These are phyloP conservation scores for Mystacornis crossleyi DNA, from an alignment of 2,113 vertebrate genomes.

Conservation along the genomic window DNA sequence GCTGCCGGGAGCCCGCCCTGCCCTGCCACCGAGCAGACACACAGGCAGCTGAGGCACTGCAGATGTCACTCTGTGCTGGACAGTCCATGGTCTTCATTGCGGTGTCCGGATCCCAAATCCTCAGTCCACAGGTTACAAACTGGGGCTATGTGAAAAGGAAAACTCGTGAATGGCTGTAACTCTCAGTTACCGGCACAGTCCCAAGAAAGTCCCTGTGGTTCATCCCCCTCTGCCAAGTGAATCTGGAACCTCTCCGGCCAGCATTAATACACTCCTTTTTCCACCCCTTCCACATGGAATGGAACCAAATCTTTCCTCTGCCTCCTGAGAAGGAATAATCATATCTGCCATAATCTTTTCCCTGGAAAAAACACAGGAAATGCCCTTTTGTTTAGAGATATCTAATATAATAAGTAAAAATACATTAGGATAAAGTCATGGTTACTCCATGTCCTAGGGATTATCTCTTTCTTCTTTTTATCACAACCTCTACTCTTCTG, in stretches of 20 bases:
- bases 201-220: background rate
- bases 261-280: background rate
- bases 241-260: background rate
- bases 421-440: background rate
- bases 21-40: background rate
- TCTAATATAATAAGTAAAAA: background rate
- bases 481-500: background rate
- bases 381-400: background rate
- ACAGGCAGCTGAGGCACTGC: accelerated
- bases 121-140: background rate
- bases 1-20: background rate
- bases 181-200: background rate
- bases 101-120: background rate
- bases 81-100: accelerated
- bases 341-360: background rate
- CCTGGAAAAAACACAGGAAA: background rate
- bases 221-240: background rate
- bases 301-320: background rate
- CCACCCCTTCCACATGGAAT: background rate
- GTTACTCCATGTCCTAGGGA: background rate
- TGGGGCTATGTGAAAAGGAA: background rate
- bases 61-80: background rate
- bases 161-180: background rate
- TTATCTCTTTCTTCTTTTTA: background rate
- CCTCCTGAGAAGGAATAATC: background rate